Evolutionary conservation across 2,888 invertebrate species (phyloP).

Genomic region (Spicauda simplicius): DNA sequence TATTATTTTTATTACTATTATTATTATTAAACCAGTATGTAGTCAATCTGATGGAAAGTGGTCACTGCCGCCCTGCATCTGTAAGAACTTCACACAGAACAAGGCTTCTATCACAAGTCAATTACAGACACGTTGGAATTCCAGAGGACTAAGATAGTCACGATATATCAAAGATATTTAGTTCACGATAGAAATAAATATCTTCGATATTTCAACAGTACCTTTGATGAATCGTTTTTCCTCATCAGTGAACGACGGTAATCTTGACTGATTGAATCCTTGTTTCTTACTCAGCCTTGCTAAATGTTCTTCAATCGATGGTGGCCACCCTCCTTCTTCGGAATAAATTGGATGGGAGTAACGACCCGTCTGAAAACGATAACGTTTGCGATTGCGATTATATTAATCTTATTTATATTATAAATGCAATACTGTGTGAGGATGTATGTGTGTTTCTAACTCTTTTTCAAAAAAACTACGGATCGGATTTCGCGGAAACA

Average conservation of each 20-base stretch:
- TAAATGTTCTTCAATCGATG: conserved; percentile 50
- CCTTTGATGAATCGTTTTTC: conserved; percentile 61
- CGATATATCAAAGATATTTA: too few relatives aligned
- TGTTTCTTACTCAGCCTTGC: conserved; percentile 49
- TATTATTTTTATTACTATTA: too few relatives aligned
- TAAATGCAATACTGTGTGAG: too few relatives aligned
- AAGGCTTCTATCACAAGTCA: too few relatives aligned
- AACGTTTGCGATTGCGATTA: too few relatives aligned
- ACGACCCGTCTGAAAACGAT: conserved; percentile 58
- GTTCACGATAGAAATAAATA: not conserved
- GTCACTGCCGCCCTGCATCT: not conserved
- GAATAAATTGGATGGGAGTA: conserved; percentile 69
- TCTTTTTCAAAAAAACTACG: too few relatives aligned
- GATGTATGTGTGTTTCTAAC: too few relatives aligned
- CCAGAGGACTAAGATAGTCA: too few relatives aligned
- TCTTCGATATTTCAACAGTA: conserved; percentile 35
- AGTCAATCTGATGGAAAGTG: not conserved
- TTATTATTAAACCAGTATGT: not conserved
- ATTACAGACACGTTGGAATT: too few relatives aligned
- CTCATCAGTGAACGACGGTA: conserved; percentile 67
- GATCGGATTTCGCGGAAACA: too few relatives aligned
- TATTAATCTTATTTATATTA: too few relatives aligned
- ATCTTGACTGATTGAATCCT: conserved; percentile 53
- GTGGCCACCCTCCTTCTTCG: conserved; percentile 60
- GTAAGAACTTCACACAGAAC: too few relatives aligned